Percentiles rank a stretch among this genome's conserved stretches.
These are phyloP conservation scores for Drosophila longiperda DNA, from an alignment of 2,888 invertebrate genomes.

Conservation along the genomic window DNA sequence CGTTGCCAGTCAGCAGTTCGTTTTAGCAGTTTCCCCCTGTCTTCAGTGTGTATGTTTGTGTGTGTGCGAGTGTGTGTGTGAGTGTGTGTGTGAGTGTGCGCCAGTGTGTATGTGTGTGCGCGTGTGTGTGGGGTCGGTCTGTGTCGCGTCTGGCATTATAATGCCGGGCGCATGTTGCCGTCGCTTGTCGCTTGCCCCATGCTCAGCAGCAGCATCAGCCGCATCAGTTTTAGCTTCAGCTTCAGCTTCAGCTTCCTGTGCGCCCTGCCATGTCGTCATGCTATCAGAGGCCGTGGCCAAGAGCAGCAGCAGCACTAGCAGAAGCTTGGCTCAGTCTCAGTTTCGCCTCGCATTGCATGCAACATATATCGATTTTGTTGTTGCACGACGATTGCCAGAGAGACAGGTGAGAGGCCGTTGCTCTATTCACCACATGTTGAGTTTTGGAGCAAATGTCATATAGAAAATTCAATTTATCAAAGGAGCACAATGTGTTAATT, in stretches of 20 bases:
- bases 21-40: constrained; percentile 40
- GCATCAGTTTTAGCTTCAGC: constrained; percentile 21
- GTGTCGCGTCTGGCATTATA: constrained; percentile 79
- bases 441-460: constrained; percentile 32
- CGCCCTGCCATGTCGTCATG: constrained; percentile 74
- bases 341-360: constrained; percentile 44
- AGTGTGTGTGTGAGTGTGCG: not conserved
- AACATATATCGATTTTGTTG: constrained; percentile 71
- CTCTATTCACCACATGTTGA: constrained; percentile 61
- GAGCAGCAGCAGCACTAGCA: constrained; percentile 3
- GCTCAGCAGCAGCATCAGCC: constrained; percentile 21
- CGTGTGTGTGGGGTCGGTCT: constrained; percentile 48
- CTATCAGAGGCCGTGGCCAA: constrained; percentile 57
- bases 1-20: constrained; percentile 78
- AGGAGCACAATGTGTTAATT: constrained; percentile 68
- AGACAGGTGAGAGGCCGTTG: constrained; percentile 33
- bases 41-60: constrained; percentile 2
- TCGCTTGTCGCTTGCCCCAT: constrained; percentile 61
- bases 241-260: constrained; percentile 63
- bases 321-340: constrained; percentile 25
- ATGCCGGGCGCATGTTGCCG: constrained; percentile 62
- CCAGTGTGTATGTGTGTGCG: constrained; percentile 11
- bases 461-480: constrained; percentile 51
- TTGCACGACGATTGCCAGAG: constrained; percentile 11
- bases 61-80: not conserved